Evolutionary conservation across 1,140 invertebrate species (phyloP), one percentile per base, ranked within the genome.

Genomic region (Drosophila murphyi): DNA sequence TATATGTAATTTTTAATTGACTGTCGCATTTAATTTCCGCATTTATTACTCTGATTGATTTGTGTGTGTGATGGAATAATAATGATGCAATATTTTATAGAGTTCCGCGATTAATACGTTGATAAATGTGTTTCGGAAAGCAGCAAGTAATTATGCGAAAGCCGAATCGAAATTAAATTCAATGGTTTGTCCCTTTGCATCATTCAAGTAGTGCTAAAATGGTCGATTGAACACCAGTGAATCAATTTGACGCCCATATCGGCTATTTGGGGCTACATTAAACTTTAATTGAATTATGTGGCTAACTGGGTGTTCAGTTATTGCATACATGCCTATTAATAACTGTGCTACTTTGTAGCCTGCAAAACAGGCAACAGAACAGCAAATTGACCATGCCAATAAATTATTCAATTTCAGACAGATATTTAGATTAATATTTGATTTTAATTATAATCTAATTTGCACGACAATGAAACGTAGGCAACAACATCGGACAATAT

Each of bases 241-340:
- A 72, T 75, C 68, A 75, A 59, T 59, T 75, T 59, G 39, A 59
- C 37, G 60, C 59, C 68, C 52, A 37, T 47, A 45, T 35, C 45
- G 54, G 50, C 60, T 63, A 54, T 76, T 71, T 74, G 68, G 68
- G 70, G 51, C 68, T 72, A 72, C 76, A 82, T 82, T 76, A 75
- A 72, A 69, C 70, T 87, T 82, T 82, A 76, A 87, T 87, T 87
- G 48, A 87, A 87, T 82, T 71, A 76, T 70, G 55, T 65, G 74
- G 28, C 50, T 48, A 56, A 64, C 70, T 80, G 68, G 48, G 47
- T 64, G 41, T 59, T 52, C 64, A 64, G 41, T 80, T 80, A 77
- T 72, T 81, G 69, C 63, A 50, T 70, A 56, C 34, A 55, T 60
- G 72, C 52, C 56, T 39, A 43, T 43, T n/a, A 29, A 62, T 55